phyloP scores from a whole-genome alignment of 2,888 invertebrate genomes.

The Sisyra terminalis region DNA sequence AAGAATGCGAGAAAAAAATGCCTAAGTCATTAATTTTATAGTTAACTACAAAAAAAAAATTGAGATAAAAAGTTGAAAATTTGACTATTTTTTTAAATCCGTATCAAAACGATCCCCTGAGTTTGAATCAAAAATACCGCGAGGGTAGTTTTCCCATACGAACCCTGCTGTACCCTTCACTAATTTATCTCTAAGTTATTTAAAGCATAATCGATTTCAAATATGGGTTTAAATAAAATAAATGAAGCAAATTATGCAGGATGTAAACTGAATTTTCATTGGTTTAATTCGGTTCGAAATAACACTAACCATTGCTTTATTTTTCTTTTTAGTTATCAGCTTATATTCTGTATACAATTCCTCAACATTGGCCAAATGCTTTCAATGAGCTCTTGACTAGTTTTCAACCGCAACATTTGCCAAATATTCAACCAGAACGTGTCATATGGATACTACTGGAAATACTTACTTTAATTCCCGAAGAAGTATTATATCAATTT shows the following conservation, averaged over 20 bases:
- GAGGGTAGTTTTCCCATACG: too few relatives aligned
- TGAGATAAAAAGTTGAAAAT: too few relatives aligned
- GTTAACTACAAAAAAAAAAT: too few relatives aligned
- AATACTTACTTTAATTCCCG: slow-evolving; percentile 72
- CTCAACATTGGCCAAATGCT: slow-evolving; percentile 41
- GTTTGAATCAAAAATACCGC: too few relatives aligned
- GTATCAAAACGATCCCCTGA: too few relatives aligned
- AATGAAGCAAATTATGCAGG: background rate
- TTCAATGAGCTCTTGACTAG: slow-evolving; percentile 53
- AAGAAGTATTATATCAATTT: slow-evolving; percentile 46
- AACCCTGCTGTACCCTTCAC: background rate
- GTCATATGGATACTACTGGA: slow-evolving; percentile 57
- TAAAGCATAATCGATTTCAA: slow-evolving; percentile 2
- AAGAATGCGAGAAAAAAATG: too few relatives aligned
- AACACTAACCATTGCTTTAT: background rate
- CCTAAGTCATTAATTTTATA: too few relatives aligned
- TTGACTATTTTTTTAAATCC: too few relatives aligned
- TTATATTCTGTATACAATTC: slow-evolving; percentile 54
- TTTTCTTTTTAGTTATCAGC: slow-evolving; percentile 54
- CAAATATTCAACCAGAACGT: slow-evolving; percentile 39
- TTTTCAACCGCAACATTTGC: slow-evolving; percentile 33
- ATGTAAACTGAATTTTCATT: background rate
- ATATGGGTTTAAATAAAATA: background rate
- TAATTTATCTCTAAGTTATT: background rate
- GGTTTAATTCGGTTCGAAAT: too few relatives aligned